Evolutionary conservation across 1,140 invertebrate species (phyloP).

Genomic region (Papilio machaon): DNA sequence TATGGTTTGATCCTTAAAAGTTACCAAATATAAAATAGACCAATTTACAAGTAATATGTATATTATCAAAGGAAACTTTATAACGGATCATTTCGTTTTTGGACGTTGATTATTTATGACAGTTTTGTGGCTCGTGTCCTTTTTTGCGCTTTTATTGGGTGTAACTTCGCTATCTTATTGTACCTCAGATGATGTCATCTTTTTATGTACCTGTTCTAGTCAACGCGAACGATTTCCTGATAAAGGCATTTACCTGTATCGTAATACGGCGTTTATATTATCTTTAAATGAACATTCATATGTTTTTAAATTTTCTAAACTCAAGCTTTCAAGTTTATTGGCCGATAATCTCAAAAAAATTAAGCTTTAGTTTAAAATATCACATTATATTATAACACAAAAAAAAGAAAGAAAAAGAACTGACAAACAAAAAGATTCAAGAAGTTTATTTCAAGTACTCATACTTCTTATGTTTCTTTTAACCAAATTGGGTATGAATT

Average conservation of each 20-base stretch:
- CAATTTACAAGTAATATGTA: no score
- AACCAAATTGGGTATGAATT: no score
- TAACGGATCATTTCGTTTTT: neutral
- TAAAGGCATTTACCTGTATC: conserved; percentile 27
- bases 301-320: neutral
- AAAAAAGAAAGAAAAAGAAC: no score
- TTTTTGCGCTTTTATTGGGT: conserved; percentile 13
- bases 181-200: conserved; percentile 29
- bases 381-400: no score
- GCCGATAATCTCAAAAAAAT: no score
- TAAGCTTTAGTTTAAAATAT: no score
- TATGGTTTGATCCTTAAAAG: no score
- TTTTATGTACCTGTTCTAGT: neutral
- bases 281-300: neutral
- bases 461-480: no score
- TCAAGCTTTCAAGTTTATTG: neutral
- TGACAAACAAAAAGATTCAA: no score
- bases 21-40: no score
- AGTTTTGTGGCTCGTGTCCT: neutral
- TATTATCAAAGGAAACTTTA: neutral
- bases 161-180: conserved; percentile 27
- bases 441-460: no score
- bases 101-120: conserved; percentile 20
- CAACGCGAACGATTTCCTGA: conserved; percentile 14
- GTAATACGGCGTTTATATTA: neutral